phyloP scores from a whole-genome alignment of 1,140 invertebrate genomes.

The Neodiprion lecontei region DNA sequence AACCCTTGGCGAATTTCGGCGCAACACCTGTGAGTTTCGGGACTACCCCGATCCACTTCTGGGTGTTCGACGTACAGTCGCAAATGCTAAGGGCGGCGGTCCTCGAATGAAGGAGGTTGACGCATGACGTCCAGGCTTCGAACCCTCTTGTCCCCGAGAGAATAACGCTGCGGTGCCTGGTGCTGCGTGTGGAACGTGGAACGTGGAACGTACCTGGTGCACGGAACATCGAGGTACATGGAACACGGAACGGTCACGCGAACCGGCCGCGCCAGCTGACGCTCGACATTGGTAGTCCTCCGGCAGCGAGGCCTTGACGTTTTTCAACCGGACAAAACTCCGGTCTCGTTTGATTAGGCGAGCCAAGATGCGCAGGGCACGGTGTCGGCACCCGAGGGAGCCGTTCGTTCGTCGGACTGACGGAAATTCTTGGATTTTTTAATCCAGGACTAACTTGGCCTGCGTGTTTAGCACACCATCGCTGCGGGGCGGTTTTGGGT shows the following conservation, averaged over 20 bases:
- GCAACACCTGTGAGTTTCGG: too few species aligned
- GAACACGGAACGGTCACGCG: background rate
- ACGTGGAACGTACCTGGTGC: background rate
- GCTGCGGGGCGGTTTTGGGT: too few species aligned
- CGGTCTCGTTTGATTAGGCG: conserved; percentile 6
- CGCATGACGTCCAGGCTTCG: background rate
- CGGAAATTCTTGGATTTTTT: background rate
- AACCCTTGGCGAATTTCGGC: too few species aligned
- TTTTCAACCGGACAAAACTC: background rate
- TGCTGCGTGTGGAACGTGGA: conserved; percentile 4
- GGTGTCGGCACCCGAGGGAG: background rate
- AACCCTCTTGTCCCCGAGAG: background rate
- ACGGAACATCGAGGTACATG: background rate
- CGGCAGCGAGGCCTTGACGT: too few species aligned
- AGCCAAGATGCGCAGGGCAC: background rate
- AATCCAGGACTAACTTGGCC: too few species aligned
- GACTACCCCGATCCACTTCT: too few species aligned
- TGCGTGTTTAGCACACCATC: too few species aligned
- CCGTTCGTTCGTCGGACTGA: background rate
- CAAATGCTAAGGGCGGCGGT: background rate
- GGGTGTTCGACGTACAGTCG: too few species aligned
- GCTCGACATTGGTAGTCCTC: background rate
- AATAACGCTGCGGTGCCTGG: background rate
- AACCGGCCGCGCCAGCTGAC: background rate
- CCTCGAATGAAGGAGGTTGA: background rate